A percentile compares a stretch with the other conserved stretches of the same genome.
These are phyloP conservation scores for Poicephalus gulielmi DNA, from an alignment of 2,113 vertebrate species.

Conservation along the genomic window DNA sequence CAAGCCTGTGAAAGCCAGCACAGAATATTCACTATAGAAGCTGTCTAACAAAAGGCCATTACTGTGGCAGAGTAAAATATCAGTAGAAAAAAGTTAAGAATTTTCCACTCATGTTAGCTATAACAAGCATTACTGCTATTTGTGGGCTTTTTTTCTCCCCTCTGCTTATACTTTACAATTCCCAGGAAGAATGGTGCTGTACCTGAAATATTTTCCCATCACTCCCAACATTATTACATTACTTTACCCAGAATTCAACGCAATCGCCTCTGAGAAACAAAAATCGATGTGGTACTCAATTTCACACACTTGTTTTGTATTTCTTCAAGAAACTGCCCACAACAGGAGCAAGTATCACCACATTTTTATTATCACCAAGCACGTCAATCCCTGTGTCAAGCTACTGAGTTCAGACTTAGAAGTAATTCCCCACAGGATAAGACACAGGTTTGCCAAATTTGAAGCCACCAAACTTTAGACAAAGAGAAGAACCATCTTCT, in stretches of 20 bases:
- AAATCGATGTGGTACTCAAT: neutral
- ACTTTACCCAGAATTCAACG: neutral
- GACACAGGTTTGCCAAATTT: neutral
- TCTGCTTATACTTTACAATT: neutral
- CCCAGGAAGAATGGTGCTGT: neutral
- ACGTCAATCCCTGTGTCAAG: fast-evolving
- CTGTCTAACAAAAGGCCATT: neutral
- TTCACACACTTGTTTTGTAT: neutral
- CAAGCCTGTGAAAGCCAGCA: neutral
- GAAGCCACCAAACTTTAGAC: neutral
- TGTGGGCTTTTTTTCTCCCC: neutral
- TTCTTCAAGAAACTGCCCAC: neutral
- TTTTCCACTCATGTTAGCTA: neutral
- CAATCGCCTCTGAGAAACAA: neutral
- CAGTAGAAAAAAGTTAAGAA: neutral
- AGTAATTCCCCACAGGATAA: neutral
- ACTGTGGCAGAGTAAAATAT: neutral
- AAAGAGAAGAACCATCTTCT: neutral
- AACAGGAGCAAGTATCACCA: neutral
- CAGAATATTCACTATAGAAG: neutral
- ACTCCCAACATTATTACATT: neutral
- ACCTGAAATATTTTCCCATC: neutral
- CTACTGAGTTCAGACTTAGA: fast-evolving
- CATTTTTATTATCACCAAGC: neutral
- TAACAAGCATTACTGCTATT: neutral